Percentiles rank a stretch among this genome's conserved stretches.
phyloP scores from a whole-genome alignment of 2,888 invertebrate genomes.

The Eumacrocentrus americanus region DNA sequence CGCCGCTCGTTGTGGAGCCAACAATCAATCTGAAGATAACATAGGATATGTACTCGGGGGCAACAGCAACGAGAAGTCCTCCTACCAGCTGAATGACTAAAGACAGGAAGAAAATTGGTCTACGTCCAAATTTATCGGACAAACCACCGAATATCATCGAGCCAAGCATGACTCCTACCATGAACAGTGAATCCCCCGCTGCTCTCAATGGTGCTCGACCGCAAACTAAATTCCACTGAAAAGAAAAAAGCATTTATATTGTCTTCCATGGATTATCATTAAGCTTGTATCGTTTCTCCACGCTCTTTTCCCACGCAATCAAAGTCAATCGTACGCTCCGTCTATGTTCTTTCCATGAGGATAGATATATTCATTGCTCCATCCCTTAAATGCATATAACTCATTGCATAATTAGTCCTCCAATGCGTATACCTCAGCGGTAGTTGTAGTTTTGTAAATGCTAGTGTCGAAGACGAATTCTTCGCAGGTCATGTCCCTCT shows the following conservation, averaged over 20 bases:
- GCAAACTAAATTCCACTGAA: conserved; percentile 74
- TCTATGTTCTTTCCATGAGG: background rate
- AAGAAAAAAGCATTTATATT: conserved; percentile 38
- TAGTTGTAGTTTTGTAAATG: conserved; percentile 68
- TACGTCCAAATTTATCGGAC: conserved; percentile 75
- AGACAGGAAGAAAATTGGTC: conserved; percentile 75
- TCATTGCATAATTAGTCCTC: conserved; percentile 19
- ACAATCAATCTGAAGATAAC: conserved; percentile 71
- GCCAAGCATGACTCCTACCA: conserved; percentile 76
- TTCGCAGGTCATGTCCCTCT: conserved; percentile 60
- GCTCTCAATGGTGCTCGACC: conserved; percentile 68
- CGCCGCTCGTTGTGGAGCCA: conserved; percentile 77
- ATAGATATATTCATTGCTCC: background rate
- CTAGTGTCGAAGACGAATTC: conserved; percentile 69
- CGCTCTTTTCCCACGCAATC: too few relatives aligned
- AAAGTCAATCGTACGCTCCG: too few relatives aligned
- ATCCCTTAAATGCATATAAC: conserved; percentile 6
- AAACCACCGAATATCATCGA: conserved; percentile 75
- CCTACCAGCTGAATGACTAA: conserved; percentile 73
- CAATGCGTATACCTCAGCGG: conserved; percentile 67
- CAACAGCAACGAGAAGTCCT: conserved; percentile 70
- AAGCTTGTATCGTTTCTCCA: too few relatives aligned
- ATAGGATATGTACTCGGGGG: conserved; percentile 74
- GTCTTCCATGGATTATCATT: too few relatives aligned
- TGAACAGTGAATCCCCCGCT: conserved; percentile 72